Conservation (phyloP, 2,888 invertebrate genomes). For the Lycia hirtaria region DNA sequence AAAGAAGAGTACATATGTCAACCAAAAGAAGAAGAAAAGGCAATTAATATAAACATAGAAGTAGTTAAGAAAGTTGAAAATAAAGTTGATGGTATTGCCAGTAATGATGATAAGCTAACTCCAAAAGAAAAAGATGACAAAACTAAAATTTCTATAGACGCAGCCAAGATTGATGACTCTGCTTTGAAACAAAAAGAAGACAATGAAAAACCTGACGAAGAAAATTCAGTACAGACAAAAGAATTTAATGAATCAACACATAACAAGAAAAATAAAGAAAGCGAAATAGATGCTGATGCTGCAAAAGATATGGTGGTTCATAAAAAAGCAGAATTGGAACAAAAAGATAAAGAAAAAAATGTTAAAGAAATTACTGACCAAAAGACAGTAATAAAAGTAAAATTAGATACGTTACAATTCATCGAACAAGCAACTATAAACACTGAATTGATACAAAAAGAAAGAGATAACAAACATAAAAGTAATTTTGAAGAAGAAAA, state of each 20-base stretch:
- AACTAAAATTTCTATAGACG: not conserved
- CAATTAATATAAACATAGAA: not conserved
- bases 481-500: not conserved
- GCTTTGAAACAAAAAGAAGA: not conserved
- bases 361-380: conserved; percentile 23
- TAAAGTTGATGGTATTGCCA: not conserved
- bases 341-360: conserved; percentile 8
- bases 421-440: conserved; percentile 7
- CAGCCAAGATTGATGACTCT: not conserved
- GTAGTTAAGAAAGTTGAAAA: not conserved
- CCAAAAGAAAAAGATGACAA: not conserved
- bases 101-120: not conserved
- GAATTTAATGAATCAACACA: too few species aligned
- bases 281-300: too few species aligned
- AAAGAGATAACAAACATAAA: not conserved
- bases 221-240: not conserved
- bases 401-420: not conserved
- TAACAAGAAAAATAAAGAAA: too few species aligned
- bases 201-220: not conserved
- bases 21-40: conserved; percentile 4
- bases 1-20: not conserved
- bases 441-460: conserved; percentile 8
- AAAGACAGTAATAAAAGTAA: not conserved
- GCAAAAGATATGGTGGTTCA: too few species aligned
- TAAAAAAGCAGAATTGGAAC: not conserved